Base-by-base conservation (phyloP, 2,888 invertebrate species). In the Lepetodrilus schrolli region DNA sequence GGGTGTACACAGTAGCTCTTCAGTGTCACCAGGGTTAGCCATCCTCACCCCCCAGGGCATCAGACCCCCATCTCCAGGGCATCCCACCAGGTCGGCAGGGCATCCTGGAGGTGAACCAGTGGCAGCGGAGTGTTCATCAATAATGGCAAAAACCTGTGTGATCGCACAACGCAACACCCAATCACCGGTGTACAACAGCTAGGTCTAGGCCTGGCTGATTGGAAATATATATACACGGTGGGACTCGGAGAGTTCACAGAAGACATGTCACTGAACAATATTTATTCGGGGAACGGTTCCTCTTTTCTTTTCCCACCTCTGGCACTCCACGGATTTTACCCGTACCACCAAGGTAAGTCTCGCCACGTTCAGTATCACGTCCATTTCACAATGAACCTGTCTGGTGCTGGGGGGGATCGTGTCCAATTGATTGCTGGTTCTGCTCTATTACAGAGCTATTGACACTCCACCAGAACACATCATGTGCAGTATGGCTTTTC, bases 141-240 rank as follows among this genome's bases (percentile, higher is more conserved):
- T 77, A 74, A 74, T 74, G 77, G 74, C 43, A 70, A 74, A 74
- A 77, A 75, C 36, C 72, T 69, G 66, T 66, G 48, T 74, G 47
- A 75, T 75, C 75, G 74, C 66, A 66, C 75, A 58, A 74, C 73
- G 70, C 72, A 74, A 78, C 74, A 71, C 69, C 50, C 74, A 73
- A 74, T 72, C 73, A 73, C 38, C 34, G 69, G 66, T 20, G 13
- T 5, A 65, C n/a, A 23, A 21, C 47, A 23, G 10, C 23, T 17
- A 38, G 34, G 51, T 36, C 17, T 10, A 36, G 36, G 3, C 17
- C 58, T 8, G 21, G 20, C 20, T 5, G 37, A 20, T n/a, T 13
- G 38, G 10, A 26, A 20, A 37, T 21, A 37, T 17, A 37, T 43
- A 23, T 47, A 43, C 47, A 37, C 47, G 30, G 26, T 58, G 26